These are phyloP conservation scores for Actinemys pallida DNA, from an alignment of 2,113 vertebrate genomes.

Conservation along the genomic window DNA sequence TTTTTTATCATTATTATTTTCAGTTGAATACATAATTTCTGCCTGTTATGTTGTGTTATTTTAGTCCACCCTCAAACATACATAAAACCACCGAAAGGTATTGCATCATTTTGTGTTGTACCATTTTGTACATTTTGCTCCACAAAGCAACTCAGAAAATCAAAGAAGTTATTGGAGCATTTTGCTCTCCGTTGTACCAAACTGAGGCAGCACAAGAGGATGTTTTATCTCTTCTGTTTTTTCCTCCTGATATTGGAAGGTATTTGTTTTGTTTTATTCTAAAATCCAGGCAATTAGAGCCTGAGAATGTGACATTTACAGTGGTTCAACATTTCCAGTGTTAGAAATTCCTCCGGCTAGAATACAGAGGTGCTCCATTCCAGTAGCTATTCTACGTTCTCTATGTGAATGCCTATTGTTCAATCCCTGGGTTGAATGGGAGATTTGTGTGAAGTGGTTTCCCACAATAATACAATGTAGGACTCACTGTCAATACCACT, in stretches of 20 bases:
- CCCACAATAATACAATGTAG: slow-evolving; percentile 82
- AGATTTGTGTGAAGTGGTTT: slow-evolving; percentile 75
- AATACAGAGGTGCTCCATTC: slow-evolving; percentile 72
- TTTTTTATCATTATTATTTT: neutral
- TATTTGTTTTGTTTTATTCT: neutral
- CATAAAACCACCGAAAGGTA: neutral
- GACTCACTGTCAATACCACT: slow-evolving; percentile 70
- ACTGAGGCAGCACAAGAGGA: neutral
- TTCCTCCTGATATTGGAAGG: neutral
- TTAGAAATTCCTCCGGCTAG: slow-evolving; percentile 49
- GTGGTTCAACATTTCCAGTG: slow-evolving; percentile 33
- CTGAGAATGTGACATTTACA: neutral
- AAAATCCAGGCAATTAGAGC: neutral
- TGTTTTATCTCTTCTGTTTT: neutral
- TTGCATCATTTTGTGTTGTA: neutral
- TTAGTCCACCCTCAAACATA: neutral
- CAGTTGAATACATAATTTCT: neutral
- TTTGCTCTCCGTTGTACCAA: neutral
- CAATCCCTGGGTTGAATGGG: slow-evolving; percentile 72
- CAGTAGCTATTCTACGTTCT: slow-evolving; percentile 33
- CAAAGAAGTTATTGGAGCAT: neutral
- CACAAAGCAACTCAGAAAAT: neutral
- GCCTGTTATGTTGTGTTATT: neutral
- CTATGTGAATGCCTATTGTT: slow-evolving; percentile 75
- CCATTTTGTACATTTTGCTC: neutral